Evolutionary conservation across 2,888 invertebrate genomes (phyloP), one percentile per base, ranked within the genome.

Genomic region (Agelastica alni): DNA sequence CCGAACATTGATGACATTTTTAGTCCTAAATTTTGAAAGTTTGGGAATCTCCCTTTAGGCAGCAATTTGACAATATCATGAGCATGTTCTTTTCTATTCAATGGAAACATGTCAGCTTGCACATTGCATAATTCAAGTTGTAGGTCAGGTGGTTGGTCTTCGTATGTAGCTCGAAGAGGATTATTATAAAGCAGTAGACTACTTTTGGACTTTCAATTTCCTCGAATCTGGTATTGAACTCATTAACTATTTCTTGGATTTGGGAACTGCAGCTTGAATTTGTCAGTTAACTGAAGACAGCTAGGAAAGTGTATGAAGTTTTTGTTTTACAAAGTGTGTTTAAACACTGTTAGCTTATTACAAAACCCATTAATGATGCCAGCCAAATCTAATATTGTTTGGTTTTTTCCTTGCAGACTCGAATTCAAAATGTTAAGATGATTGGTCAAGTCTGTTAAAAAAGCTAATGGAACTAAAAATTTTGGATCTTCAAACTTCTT

Each of bases 231-330:
- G 4, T 13, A 36, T 16, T 13, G 13, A 36, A 39, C 9, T 39
- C 39, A 39, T 39, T n/a, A 39, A 39, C 18, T 10, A 39, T 18
- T 39, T 20, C n/a, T 39, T 39, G 10, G 9, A 39, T 39, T 31
- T n/a, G 31, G 2, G 31, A 31, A 31, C n/a, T 31, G 31, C 31
- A 31, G 31, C 3, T 10, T 10, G 31, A 4, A 28, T 5, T 3
- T 4, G 2, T 28, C 28, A 1, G 28, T 2, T 28, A 28, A 28
- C 28, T 28, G 28, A 28, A 28, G 28, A 28, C 28, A 28, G 28
- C 28, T 28, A 28, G 2, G 1, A 28, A 28, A 28, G 2, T 28
- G 28, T 28, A 6, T 6, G 9, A 28, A 4, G 28, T 28, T 28
- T 28, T 28, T n/a, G n/a, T n/a, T n/a, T n/a, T 28, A 7, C 28